These are phyloP conservation scores for Synergus laeviventris DNA, from an alignment of 2,888 invertebrate species.

Conservation along the genomic window DNA sequence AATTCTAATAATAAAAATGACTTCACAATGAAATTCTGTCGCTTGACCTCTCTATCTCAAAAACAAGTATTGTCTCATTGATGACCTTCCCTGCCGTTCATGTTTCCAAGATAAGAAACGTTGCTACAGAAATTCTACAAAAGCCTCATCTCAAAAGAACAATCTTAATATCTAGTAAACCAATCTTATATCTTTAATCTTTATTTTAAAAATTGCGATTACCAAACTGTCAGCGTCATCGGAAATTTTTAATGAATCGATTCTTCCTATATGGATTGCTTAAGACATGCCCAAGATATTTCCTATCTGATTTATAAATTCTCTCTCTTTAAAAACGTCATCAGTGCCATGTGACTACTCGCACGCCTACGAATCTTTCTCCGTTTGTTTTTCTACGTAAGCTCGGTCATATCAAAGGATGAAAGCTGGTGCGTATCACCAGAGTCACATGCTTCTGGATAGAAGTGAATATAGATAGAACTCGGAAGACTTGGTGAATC, in stretches of 20 bases:
- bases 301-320: background rate
- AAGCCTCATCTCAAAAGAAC: background rate
- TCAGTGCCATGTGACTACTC: background rate
- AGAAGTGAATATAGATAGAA: conserved; percentile 65
- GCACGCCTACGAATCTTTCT: background rate
- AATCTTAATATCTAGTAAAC: too few relatives aligned
- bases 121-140: background rate
- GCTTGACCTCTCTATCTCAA: background rate
- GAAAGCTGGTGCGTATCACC: background rate
- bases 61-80: background rate
- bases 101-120: background rate
- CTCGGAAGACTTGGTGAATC: conserved; percentile 71
- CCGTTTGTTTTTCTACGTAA: background rate
- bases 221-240: background rate
- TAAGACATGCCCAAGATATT: background rate
- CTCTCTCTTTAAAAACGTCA: background rate
- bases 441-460: conserved; percentile 59
- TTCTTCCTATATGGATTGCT: too few relatives aligned
- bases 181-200: background rate
- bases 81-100: background rate
- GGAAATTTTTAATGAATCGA: too few relatives aligned
- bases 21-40: background rate
- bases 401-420: background rate
- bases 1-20: conserved; percentile 23
- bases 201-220: background rate